These are phyloP conservation scores for Pachyseris speciosa DNA, from an alignment of 64 coral and sea anemone genomes.

Conservation along the genomic window DNA sequence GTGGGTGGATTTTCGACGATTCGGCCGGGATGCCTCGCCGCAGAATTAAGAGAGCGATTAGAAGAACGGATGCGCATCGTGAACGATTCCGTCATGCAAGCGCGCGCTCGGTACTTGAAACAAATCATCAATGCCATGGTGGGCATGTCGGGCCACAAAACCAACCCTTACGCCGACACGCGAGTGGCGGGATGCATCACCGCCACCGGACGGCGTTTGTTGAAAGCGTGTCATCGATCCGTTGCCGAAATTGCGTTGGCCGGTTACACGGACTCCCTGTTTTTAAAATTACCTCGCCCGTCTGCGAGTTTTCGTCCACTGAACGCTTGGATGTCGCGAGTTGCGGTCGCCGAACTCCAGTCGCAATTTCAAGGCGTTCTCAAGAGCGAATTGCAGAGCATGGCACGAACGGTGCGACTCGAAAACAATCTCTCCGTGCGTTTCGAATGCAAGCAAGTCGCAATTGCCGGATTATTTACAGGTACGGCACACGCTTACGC, in stretches of 20 bases:
- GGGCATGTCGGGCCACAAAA: background rate
- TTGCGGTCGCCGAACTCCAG: background rate
- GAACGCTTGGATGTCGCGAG: background rate
- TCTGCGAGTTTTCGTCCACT: background rate
- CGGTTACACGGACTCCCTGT: background rate
- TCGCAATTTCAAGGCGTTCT: background rate
- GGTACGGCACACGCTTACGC: background rate
- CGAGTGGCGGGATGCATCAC: background rate
- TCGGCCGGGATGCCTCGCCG: background rate
- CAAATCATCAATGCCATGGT: background rate
- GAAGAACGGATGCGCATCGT: background rate
- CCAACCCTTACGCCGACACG: background rate
- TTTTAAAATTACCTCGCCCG: background rate
- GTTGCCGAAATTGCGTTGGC: background rate
- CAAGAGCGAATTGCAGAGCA: background rate
- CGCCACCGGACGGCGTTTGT: background rate
- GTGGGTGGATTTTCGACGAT: background rate
- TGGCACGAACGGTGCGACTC: background rate
- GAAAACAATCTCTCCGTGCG: background rate
- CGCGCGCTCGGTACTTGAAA: background rate
- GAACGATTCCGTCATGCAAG: background rate
- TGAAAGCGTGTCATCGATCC: background rate
- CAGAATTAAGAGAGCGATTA: background rate
- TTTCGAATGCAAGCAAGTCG: background rate
- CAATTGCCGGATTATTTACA: background rate